Conservation (phyloP, 2,113 vertebrate species). For the Alethe castanea region DNA sequence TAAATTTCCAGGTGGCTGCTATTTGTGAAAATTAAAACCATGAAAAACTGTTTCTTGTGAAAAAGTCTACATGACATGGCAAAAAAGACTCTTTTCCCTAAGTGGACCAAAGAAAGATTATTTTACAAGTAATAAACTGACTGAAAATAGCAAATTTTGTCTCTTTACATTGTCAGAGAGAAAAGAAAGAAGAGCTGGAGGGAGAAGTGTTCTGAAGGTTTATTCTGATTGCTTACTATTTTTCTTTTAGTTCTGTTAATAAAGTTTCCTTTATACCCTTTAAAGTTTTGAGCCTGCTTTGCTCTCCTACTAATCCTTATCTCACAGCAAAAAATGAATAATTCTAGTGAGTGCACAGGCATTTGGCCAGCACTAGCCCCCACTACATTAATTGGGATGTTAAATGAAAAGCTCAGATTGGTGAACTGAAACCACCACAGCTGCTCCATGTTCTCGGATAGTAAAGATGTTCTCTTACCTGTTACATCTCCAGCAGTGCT, state of each 20-base stretch:
- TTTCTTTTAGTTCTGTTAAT: background rate
- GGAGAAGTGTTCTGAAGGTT: background rate
- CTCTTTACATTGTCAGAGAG: background rate
- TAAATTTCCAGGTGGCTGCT: background rate
- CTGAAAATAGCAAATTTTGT: background rate
- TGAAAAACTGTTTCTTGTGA: background rate
- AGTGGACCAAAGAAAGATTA: background rate
- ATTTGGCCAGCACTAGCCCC: background rate
- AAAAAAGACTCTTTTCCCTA: background rate
- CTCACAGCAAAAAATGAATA: background rate
- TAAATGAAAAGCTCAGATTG: background rate
- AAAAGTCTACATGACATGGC: background rate
- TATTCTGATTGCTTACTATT: background rate
- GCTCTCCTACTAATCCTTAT: background rate
- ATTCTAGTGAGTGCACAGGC: background rate
- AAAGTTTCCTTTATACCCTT: background rate
- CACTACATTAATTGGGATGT: background rate
- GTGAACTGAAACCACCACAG: background rate
- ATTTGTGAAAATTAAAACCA: background rate
- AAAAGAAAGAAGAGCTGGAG: background rate
- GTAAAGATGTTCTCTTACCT: slow-evolving; percentile 52
- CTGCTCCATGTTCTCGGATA: slow-evolving; percentile 60
- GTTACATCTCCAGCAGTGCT: slow-evolving; percentile 56
- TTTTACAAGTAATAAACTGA: background rate
- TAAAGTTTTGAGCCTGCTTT: background rate